Conservation (phyloP, 2,888 invertebrate species). For the Arrhopalites spinosus region DNA sequence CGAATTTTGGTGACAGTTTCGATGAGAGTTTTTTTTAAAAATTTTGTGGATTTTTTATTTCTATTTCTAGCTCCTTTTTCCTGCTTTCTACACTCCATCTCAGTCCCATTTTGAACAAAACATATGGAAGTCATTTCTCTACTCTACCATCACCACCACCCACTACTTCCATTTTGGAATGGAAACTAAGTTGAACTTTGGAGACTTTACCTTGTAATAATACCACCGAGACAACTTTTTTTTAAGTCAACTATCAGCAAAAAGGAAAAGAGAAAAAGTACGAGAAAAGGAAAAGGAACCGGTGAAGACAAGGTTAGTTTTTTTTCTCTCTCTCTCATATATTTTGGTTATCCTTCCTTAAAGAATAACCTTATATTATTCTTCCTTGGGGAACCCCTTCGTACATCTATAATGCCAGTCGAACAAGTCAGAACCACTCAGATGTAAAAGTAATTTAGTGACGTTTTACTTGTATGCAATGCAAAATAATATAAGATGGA, state of each 20-base stretch:
- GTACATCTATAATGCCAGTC: conserved; percentile 20
- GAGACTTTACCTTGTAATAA: no score
- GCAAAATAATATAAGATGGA: not conserved
- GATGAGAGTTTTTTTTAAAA: conserved; percentile 7
- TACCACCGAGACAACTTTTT: no score
- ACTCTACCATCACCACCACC: not conserved
- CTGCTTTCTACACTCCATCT: not conserved
- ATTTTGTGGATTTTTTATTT: conserved; percentile 20
- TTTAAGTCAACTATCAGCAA: no score
- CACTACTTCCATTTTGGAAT: not conserved
- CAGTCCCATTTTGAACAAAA: not conserved
- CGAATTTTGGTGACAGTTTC: conserved; percentile 22
- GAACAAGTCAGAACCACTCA: conserved; percentile 24
- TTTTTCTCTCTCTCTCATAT: conserved; percentile 7
- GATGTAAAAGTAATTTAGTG: conserved; percentile 31
- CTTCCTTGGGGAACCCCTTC: no score
- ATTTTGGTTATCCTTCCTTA: not conserved
- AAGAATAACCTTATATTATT: no score
- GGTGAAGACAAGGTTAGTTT: conserved; percentile 32
- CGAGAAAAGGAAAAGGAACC: not conserved
- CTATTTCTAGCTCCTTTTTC: conserved; percentile 20
- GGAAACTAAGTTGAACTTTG: no score
- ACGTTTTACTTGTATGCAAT: not conserved
- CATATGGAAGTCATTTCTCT: conserved; percentile 33
- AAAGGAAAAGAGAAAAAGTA: not conserved